Evolutionary conservation across 2,113 vertebrate species (phyloP), one percentile per base, ranked within the genome.

Genomic region (Paraplagusia blochii): DNA sequence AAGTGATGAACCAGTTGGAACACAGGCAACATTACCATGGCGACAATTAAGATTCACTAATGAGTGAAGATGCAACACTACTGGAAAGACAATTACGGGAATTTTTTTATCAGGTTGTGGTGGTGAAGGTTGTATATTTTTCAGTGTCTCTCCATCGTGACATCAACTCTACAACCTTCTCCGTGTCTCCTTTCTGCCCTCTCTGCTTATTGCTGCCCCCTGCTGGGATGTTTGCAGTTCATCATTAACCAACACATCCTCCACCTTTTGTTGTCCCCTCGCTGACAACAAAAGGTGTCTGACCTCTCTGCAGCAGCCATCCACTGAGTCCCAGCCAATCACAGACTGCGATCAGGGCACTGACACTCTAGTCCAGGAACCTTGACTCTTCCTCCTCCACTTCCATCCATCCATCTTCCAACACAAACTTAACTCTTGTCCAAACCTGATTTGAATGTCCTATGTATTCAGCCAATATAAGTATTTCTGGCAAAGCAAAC

Each of bases 261-360:
- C 22, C 22, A 29, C 22, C 22, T 29, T 29, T 29, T 29, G 22
- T 43, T 71, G 64, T 78, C 60, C 50, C 79, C 39, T 40, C n/a
- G 17, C 42, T 65, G 78, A 72, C 70, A 76, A 58, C 48, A 29
- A 57, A 48, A 68, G 52, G 52, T 72, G 45, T 56, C 54, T 40
- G 58, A 66, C 65, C 65, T 9, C 52, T 70, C 43, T 71, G 34
- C 52, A 42, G 19, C 58, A 43, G 44, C n/a, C 53, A 29, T 42
- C 18, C 10, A 40, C 53, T 53, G 49, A 47, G 43, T 63, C 66
- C 22, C 14, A 62, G 61, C 62, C 74, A 75, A 70, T 83, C 65
- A 69, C 38, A 57, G 53, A 58, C 56, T 66, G 63, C 40, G 74
- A 66, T 88, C 74, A 85, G 45, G 60, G 53, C 64, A 71, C 48